phyloP scores from a whole-genome alignment of 2,113 vertebrate species.

The Phylloscopus trochilus region DNA sequence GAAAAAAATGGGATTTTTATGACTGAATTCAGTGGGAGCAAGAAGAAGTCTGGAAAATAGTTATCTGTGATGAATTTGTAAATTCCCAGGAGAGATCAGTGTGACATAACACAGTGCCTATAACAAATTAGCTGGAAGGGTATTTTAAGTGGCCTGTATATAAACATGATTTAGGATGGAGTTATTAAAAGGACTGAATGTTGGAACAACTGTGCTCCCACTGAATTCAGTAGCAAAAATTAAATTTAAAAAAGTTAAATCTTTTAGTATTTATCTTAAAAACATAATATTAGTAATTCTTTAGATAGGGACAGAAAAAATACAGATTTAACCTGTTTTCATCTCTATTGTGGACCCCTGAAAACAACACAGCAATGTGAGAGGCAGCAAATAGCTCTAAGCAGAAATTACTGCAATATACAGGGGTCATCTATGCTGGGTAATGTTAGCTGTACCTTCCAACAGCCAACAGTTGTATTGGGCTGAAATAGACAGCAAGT shows the following conservation, averaged over 20 bases:
- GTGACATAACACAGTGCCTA: background rate
- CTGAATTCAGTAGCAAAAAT: background rate
- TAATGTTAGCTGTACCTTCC: background rate
- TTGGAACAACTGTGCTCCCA: background rate
- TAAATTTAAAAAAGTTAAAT: background rate
- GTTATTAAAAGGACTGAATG: background rate
- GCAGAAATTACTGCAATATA: background rate
- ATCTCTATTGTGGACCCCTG: background rate
- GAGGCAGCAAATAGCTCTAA: background rate
- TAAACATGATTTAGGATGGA: background rate
- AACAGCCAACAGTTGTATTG: background rate
- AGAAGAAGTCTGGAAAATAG: background rate
- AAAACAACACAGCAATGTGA: background rate
- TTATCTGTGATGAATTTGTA: background rate
- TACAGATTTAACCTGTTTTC: background rate
- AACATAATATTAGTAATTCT: background rate
- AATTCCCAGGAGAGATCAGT: background rate
- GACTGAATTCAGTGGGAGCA: background rate
- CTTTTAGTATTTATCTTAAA: background rate
- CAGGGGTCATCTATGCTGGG: background rate
- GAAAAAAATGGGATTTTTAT: background rate
- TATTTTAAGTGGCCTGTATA: background rate
- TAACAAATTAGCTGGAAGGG: conserved; percentile 18
- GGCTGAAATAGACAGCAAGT: background rate
- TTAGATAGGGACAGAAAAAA: background rate